phyloP scores from a whole-genome alignment of 1,140 invertebrate species.

The Himalopsyche phryganea region DNA sequence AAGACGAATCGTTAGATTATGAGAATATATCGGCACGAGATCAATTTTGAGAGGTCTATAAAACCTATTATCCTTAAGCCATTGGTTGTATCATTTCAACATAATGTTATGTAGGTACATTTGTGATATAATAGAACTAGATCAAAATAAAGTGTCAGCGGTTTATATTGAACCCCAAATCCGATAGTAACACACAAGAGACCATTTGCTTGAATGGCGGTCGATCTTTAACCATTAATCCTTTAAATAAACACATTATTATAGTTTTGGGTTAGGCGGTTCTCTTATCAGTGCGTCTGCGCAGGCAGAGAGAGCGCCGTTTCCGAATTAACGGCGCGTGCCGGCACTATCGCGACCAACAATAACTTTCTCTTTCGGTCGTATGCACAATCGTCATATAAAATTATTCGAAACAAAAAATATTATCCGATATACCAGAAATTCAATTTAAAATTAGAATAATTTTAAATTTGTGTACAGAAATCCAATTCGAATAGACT shows the following conservation, averaged over 20 bases:
- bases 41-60: no score
- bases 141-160: neutral
- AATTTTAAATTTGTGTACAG: no score
- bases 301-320: conserved; percentile 12
- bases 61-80: no score
- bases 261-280: conserved; percentile 5
- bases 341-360: conserved; percentile 18
- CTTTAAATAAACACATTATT: conserved; percentile 33
- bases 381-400: no score
- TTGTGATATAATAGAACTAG: no score
- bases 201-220: conserved; percentile 23
- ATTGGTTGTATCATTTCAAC: no score
- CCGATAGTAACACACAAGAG: conserved; percentile 1
- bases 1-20: no score
- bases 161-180: neutral
- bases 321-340: conserved; percentile 30
- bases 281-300: conserved; percentile 11
- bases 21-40: no score
- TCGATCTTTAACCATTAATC: conserved; percentile 27
- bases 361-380: neutral
- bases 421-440: neutral
- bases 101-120: no score
- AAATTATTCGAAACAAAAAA: no score
- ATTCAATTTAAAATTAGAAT: neutral
- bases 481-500: no score